Evolutionary conservation across 2,113 vertebrate species (phyloP), one percentile per base, ranked within the genome.

Genomic region (Proterorhinus semilunaris): DNA sequence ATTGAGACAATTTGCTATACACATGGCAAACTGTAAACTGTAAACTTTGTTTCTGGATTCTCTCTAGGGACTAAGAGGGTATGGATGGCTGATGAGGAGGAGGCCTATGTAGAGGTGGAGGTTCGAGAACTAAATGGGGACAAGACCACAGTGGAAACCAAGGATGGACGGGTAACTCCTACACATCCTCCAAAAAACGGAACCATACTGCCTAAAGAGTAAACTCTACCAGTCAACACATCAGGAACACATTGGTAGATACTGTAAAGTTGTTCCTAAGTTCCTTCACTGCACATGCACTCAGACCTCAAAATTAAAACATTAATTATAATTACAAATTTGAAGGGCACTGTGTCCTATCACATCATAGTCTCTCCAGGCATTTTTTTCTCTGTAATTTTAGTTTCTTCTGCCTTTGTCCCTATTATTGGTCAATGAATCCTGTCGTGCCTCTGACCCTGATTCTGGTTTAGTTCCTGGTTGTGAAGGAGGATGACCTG

Each of bases 11-110:
- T 43, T 15, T n/a, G 58, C 49, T 0, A 65, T 67, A 21, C 15
- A n/a, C 6, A 5, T 8, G 6, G 16, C n/a, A n/a, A n/a, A n/a
- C n/a, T n/a, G n/a, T n/a, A n/a, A 17, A 16, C 3, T 53, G 8
- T 53, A 17, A 4, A 55, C 17, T 21, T 27, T 16, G 21, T 27
- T 55, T 55, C 17, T 10, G 27, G 17, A 21, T 55, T 55, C 17
- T 55, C 53, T 9, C n/a, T 72, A 98, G 95, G 95, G 43, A 97
- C 96, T 91, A 98, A 95, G 75, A 87, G 94, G 65, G 92, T 79
- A 21, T 98, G 95, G 95, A 84, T 97, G 65, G 93, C 95, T 0
- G 96, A 98, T 84, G 96, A 98, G 6, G 96, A 95, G 77, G 95
- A 97, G 68, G 95, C 95, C 8, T 98, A 96, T 9, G 78, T 95